Conservation (phyloP, 2,797 vertebrate species). For the Cynodonichthys magdalenae region DNA sequence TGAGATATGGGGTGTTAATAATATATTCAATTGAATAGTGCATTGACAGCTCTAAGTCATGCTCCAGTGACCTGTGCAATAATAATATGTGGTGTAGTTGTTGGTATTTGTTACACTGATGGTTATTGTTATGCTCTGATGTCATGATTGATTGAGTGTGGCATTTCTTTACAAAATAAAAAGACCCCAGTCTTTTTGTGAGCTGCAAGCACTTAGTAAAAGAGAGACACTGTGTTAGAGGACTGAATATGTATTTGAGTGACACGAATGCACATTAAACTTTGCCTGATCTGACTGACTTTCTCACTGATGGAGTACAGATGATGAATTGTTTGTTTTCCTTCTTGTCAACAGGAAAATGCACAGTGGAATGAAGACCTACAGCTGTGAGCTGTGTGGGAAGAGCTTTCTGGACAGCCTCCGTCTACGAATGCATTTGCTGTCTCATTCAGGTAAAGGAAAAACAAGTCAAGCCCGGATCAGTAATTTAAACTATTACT, state of each 20-base stretch:
- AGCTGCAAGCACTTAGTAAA: background rate
- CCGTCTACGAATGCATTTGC: slow-evolving; percentile 97
- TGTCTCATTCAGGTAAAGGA: slow-evolving; percentile 93
- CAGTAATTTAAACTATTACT: background rate
- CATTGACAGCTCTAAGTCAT: slow-evolving; percentile 25
- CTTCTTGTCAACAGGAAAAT: slow-evolving; percentile 88
- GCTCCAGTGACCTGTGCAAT: slow-evolving; percentile 26
- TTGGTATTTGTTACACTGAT: slow-evolving; percentile 17
- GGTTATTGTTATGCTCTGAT: slow-evolving; percentile 37
- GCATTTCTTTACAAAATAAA: slow-evolving; percentile 5
- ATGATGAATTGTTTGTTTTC: slow-evolving; percentile 35
- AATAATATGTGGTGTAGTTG: slow-evolving; percentile 8
- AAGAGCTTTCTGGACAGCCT: slow-evolving; percentile 96
- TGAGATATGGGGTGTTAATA: slow-evolving; percentile 44
- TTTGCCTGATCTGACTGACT: background rate
- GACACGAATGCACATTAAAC: slow-evolving; percentile 2
- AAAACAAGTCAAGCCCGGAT: background rate
- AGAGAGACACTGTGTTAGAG: background rate
- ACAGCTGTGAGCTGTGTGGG: slow-evolving; percentile 95
- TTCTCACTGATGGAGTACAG: background rate
- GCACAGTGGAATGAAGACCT: slow-evolving; percentile 98
- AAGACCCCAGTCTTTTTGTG: background rate
- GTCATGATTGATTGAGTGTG: slow-evolving; percentile 37
- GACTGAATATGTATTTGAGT: slow-evolving; percentile 1
- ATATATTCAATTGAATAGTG: slow-evolving; percentile 28